Evolutionary conservation across 1,140 invertebrate genomes (phyloP), one percentile per base, ranked within the genome.

Genomic region (Cherax destructor): DNA sequence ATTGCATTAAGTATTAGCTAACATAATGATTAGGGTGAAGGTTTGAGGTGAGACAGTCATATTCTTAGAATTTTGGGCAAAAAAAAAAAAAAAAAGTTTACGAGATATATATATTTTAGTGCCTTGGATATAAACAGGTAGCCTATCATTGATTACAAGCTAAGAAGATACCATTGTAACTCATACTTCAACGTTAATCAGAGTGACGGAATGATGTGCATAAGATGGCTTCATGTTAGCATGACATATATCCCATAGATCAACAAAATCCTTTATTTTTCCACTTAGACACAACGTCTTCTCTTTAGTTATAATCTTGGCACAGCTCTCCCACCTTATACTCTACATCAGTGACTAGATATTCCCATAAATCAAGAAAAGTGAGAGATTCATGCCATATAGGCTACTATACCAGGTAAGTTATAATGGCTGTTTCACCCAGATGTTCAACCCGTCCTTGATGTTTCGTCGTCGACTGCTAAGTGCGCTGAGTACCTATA

Each of bases 401-500:
- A 83, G 52, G 11, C 24, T 21, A 61, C 13, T 65, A 2, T 2
- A 16, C 61, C 61, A 65, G 5, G 18, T 18, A 41, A n/a, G n/a
- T 30, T 59, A 30, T 69, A 21, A 61, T 83, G 81, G 21, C 81
- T 83, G 81, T 69, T 47, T 83, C 59, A 47, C 24, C 81, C 81
- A 83, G 30, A 41, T 69, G 61, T 69, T 47, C 52, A 49, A 65
- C 47, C 81, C 30, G 9, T 56, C 52, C 13, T 21, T 83, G 69
- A 69, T 83, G 81, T 83, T 83, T 83, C 21, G 61, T 69, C 61
- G 81, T 83, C 30, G 81, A 83, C 30, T 69, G 59, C 18, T 47
- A 83, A 83, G 81, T 83, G 81, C 81, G 81, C 81, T 83, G 47
- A 83, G 81, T 83, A 83, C 81, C 81, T 83, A 83, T 83, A 21